phyloP scores from a whole-genome alignment of 2,888 invertebrate species.

The Rhodophaea formosa region DNA sequence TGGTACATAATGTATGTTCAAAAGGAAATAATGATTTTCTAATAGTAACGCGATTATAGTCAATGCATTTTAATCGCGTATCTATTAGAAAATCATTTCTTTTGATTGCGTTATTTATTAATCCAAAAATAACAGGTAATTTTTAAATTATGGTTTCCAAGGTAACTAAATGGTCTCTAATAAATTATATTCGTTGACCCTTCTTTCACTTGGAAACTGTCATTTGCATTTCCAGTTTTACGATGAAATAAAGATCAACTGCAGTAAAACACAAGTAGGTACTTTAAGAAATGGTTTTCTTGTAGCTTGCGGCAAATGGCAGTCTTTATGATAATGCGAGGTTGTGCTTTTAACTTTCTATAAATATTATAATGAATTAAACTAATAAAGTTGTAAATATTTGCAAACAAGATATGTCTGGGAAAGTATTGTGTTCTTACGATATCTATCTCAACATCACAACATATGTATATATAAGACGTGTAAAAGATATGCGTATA shows the following conservation, averaged over 20 bases:
- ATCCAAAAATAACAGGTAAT: no score
- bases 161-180: neutral
- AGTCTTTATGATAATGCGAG: neutral
- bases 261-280: neutral
- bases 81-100: no score
- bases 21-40: no score
- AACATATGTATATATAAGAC: no score
- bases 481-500: no score
- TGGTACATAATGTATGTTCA: no score
- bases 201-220: conserved; percentile 5
- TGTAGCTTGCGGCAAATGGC: conserved; percentile 1
- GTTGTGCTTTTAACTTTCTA: conserved; percentile 4
- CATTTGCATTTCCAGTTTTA: neutral
- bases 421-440: no score
- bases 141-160: neutral
- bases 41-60: no score
- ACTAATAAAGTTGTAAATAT: neutral
- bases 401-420: neutral
- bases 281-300: conserved; percentile 1
- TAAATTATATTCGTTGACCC: neutral
- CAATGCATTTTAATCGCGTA: no score
- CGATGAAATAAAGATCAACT: neutral
- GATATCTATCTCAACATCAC: no score
- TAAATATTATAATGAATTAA: neutral
- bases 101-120: no score